Conservation (phyloP, 2,113 vertebrate genomes). For the Todiramphus chloris region DNA sequence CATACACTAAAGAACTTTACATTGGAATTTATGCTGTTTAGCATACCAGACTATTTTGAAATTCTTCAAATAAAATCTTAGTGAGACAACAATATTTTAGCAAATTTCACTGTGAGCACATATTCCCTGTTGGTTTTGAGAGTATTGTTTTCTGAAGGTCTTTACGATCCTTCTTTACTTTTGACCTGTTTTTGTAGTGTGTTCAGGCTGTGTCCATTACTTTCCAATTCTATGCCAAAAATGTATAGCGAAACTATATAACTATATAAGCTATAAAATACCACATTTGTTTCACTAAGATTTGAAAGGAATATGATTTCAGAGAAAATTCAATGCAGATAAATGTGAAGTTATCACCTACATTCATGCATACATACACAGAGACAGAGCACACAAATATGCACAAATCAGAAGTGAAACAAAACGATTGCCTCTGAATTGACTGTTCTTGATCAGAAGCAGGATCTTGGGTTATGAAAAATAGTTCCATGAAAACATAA, state of each 20-base stretch:
- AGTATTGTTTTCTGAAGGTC: background rate
- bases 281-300: background rate
- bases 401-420: background rate
- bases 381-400: background rate
- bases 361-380: background rate
- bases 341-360: background rate
- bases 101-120: background rate
- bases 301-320: background rate
- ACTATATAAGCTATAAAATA: background rate
- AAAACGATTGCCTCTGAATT: background rate
- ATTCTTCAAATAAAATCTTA: background rate
- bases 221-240: background rate
- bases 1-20: background rate
- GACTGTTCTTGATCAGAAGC: background rate
- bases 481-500: background rate
- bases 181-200: background rate
- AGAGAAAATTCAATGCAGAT: background rate
- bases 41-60: background rate
- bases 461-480: background rate
- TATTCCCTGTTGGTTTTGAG: background rate
- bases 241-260: background rate
- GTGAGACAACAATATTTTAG: background rate
- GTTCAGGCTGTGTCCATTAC: background rate
- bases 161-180: background rate
- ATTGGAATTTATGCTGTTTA: background rate